These are phyloP conservation scores for Noctua comes DNA, from an alignment of 2,888 invertebrate genomes.

Conservation along the genomic window DNA sequence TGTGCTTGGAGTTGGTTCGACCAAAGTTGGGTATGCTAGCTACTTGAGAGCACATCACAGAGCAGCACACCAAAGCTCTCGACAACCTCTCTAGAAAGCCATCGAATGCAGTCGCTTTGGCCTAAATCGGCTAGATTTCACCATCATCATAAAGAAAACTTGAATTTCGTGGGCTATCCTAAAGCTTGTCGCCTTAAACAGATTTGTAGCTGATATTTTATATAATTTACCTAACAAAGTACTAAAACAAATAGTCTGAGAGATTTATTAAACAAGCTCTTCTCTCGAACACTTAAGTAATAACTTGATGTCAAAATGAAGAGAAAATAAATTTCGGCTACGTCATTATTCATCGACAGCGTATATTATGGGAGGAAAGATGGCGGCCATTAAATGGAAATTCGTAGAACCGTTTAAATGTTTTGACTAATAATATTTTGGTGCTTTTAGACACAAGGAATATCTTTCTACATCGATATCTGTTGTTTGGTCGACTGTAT, in stretches of 20 bases:
- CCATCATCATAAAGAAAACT: too few relatives aligned
- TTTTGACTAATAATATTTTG: slow-evolving; percentile 19
- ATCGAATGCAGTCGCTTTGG: too few relatives aligned
- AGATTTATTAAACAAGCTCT: slow-evolving; percentile 56
- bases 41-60: too few relatives aligned
- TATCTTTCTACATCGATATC: not conserved
- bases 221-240: slow-evolving; percentile 36
- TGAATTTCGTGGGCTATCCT: not conserved
- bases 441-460: not conserved
- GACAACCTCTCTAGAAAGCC: too few relatives aligned
- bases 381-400: slow-evolving; percentile 77
- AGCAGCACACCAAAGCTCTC: too few relatives aligned
- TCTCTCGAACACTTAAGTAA: slow-evolving; percentile 68
- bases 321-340: slow-evolving; percentile 80
- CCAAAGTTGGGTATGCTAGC: too few relatives aligned
- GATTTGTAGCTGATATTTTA: slow-evolving; percentile 38
- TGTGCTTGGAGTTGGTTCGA: too few relatives aligned
- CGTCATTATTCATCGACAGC: slow-evolving; percentile 84
- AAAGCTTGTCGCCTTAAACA: slow-evolving; percentile 18
- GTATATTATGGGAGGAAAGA: slow-evolving; percentile 82
- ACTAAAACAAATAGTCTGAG: slow-evolving; percentile 55
- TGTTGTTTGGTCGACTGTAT: not conserved
- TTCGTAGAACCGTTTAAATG: slow-evolving; percentile 15
- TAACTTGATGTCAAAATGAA: slow-evolving; percentile 73
- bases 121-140: too few relatives aligned